Evolutionary conservation across 2,113 vertebrate species (phyloP).

Genomic region (Ailurus styani): DNA sequence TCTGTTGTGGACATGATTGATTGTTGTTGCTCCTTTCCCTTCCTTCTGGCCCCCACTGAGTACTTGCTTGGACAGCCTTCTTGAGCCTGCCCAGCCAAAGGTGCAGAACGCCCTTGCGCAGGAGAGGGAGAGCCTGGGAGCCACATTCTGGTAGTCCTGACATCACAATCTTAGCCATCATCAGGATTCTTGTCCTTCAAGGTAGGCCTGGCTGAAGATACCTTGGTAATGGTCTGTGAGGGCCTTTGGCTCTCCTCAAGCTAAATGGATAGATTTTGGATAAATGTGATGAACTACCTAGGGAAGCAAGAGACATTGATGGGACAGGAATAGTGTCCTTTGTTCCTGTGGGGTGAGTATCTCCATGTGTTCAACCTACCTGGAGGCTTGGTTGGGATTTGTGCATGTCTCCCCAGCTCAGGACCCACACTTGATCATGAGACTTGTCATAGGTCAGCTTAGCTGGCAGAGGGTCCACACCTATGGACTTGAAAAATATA

Average conservation of each 20-base stretch:
- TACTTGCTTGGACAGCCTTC: neutral
- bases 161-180: neutral
- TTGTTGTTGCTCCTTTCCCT: neutral
- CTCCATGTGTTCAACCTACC: conserved; percentile 77
- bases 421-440: conserved; percentile 96
- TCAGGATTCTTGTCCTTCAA: neutral
- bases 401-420: conserved; percentile 90
- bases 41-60: neutral
- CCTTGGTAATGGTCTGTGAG: no score
- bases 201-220: neutral
- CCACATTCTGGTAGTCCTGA: neutral
- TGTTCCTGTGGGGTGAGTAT: neutral
- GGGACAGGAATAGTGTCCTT: neutral
- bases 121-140: neutral
- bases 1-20: neutral
- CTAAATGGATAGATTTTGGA: neutral
- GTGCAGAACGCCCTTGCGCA: neutral
- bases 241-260: neutral
- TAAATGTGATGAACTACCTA: neutral
- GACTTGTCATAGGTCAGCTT: conserved; percentile 97
- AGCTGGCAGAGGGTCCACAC: conserved; percentile 90
- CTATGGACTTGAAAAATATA: conserved; percentile 84
- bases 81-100: neutral
- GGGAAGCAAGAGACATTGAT: neutral
- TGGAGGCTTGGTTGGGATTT: conserved; percentile 88